A percentile compares a stretch with the other conserved stretches of the same genome.
Evolutionary conservation across 2,797 vertebrate genomes (phyloP).

Genomic region (Dermochelys coriacea): DNA sequence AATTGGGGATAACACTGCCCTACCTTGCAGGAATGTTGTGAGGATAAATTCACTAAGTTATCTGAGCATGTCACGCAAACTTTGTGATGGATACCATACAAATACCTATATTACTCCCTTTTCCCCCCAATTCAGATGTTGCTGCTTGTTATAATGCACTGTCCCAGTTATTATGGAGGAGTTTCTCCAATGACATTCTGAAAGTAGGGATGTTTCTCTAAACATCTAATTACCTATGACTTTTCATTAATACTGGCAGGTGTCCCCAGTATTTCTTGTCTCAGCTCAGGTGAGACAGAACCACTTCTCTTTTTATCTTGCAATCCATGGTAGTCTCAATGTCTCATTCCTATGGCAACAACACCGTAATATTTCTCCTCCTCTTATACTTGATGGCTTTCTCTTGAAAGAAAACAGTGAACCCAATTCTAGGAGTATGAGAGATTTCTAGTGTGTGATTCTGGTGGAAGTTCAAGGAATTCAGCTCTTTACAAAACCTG

Average conservation of each 20-base stretch:
- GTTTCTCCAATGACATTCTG: not conserved
- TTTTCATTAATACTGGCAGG: not conserved
- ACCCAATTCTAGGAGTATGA: not conserved
- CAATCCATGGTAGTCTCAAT: not conserved
- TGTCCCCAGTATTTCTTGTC: not conserved
- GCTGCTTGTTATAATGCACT: too few species aligned
- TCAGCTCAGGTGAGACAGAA: not conserved
- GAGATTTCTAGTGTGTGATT: not conserved
- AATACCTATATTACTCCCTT: too few species aligned
- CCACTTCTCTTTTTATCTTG: not conserved
- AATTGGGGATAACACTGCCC: not conserved
- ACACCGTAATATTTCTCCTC: not conserved
- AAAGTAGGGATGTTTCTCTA: conserved; percentile 1
- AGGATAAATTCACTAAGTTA: not conserved
- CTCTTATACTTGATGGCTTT: not conserved
- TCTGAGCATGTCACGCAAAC: not conserved
- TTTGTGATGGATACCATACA: too few species aligned
- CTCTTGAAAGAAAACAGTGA: not conserved
- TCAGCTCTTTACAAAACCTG: not conserved
- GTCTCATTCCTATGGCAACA: not conserved
- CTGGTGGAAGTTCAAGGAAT: not conserved
- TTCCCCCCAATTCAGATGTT: too few species aligned
- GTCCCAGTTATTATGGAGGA: not conserved
- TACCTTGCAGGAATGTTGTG: not conserved
- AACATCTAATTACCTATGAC: not conserved